Evolutionary conservation across 2,888 invertebrate species (phyloP).

Genomic region (Monoplex corrugatus): DNA sequence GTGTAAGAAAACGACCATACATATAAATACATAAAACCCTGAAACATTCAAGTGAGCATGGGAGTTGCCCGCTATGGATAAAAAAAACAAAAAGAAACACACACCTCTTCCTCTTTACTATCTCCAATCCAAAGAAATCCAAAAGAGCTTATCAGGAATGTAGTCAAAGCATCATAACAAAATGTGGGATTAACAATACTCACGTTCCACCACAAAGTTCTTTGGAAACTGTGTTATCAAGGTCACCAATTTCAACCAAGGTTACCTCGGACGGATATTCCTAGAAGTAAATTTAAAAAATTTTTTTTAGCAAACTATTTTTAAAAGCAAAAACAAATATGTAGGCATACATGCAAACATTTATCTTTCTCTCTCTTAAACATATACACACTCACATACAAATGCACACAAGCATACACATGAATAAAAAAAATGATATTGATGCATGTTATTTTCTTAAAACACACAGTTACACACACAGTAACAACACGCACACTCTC

Average conservation of each 20-base stretch:
- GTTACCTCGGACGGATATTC: slow-evolving; percentile 73
- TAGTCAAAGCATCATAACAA: too few relatives aligned
- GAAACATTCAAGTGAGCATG: too few relatives aligned
- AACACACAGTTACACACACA: slow-evolving; percentile 2
- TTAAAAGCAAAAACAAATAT: not conserved
- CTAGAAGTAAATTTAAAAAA: slow-evolving; percentile 53
- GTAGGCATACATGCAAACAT: not conserved
- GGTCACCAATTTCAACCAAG: slow-evolving; percentile 69
- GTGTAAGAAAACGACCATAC: too few relatives aligned
- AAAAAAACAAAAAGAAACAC: too few relatives aligned
- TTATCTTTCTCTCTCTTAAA: not conserved
- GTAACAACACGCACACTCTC: not conserved
- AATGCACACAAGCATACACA: not conserved
- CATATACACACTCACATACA: not conserved
- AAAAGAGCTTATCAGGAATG: too few relatives aligned
- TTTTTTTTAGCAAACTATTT: not conserved
- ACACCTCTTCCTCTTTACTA: too few relatives aligned
- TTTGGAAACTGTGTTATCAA: slow-evolving; percentile 60
- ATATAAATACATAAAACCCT: too few relatives aligned
- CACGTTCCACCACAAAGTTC: slow-evolving; percentile 81
- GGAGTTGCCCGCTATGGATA: too few relatives aligned
- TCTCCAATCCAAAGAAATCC: too few relatives aligned
- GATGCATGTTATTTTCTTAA: not conserved
- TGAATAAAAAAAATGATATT: not conserved
- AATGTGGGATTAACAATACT: slow-evolving; percentile 59